Evolutionary conservation across 2,888 invertebrate genomes (phyloP), one percentile per base, ranked within the genome.

Genomic region (Alloplasta piceator): DNA sequence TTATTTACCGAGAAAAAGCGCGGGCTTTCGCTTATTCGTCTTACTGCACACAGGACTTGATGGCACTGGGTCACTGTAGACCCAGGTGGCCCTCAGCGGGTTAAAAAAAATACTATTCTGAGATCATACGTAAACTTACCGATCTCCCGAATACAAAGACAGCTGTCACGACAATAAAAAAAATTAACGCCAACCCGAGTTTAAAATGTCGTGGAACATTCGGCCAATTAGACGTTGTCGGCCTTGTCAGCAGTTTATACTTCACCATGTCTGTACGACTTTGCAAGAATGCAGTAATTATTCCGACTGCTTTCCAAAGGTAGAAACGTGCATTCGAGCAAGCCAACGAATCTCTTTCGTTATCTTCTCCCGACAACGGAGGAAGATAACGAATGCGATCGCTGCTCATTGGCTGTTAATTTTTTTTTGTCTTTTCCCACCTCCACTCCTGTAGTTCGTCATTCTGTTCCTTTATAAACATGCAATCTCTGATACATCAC

Each of bases 341-440:
- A 26, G 41, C 26, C 67, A 41, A 67, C 56, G 61, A 26, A 26
- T 26, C 14, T 50, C 55, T 63, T 16, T 3, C 14, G 16, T 80
- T 80, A 80, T 80, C 80, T 74, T 2, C n/a, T 26, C 14, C 38
- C 50, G 56, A 60, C 64, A 48, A 36, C 58, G 58, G 46, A 43
- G n/a, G 10, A 36, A 79, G 79, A 79, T 74, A 78, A 73, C 56
- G 56, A 63, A 73, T 26, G 1, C 14, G 43, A 26, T 3, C 12
- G 10, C n/a, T 43, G 41, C 36, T 61, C 38, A 41, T 63, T 70
- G 39, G 38, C 41, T 56, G n/a, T 1, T 7, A n/a, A 46, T 26
- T 43, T 12, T 3, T 36, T 7, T 7, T 41, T 9, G 7, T 6
- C 7, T 52, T 41, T 43, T 9, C 2, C 9, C 61, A 12, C 5